Base-by-base conservation (phyloP, 2,797 vertebrate species). In the Onychomys arenicola region DNA sequence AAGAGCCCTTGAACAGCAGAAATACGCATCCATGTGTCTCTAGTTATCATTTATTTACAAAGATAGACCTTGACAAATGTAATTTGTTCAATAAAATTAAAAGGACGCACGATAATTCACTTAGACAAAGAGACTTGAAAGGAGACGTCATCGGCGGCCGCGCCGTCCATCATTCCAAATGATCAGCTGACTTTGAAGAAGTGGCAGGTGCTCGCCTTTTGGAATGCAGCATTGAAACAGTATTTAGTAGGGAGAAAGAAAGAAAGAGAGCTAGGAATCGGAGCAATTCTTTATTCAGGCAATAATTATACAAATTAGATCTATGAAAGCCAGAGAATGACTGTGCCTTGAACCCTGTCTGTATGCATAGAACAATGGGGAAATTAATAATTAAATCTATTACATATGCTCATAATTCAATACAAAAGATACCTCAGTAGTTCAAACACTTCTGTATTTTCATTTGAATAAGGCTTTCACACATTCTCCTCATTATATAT, bases 311-410 rank as follows among this genome's bases (percentile, higher is more conserved):
- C 99, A 99, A 99, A 99, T 99, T 99, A 99, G 99, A 99, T 99
- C 99, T 99, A 98, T 99, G 99, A 99, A 99, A 99, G 99, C 98
- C 99, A 98, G 98, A 98, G 99, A 99, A 99, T 99, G 99, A 99
- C 99, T 99, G 98, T 98, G 99, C 99, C 99, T 99, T 99, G 99
- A 99, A 99, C 99, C 98, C 97, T 98, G 98, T 98, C 99, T 98
- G 98, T 98, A 98, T 98, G 98, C 98, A 97, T 92, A 98, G 98
- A 99, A 99, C 98, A 99, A 99, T 98, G 97, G 97, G 97, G 96
- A 99, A 98, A 99, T 99, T 99, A 99, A 99, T 99, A 99, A 99
- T 99, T 99, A 99, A 99, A 99, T 99, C 99, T 99, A 99, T 99
- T 99, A 99, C 99, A 99, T 99, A 99, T 99, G 99, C 99, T 99